These are phyloP conservation scores for Pseudococcus longispinus DNA, from an alignment of 2,888 invertebrate species.

Conservation along the genomic window DNA sequence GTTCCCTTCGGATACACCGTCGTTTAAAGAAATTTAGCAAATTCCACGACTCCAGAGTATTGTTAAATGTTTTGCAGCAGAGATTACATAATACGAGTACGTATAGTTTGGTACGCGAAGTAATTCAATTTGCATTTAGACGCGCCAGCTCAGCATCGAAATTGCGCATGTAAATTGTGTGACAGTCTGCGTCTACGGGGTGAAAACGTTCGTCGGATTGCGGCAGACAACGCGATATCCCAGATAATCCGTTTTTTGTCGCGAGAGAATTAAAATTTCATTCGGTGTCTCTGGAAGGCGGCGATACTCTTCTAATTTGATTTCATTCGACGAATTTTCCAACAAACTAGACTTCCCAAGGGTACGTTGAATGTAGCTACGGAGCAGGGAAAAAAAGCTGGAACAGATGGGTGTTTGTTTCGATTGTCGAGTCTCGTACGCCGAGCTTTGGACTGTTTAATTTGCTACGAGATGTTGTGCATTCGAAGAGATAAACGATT, in stretches of 20 bases:
- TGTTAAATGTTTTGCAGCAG: background rate
- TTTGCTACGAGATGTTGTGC: background rate
- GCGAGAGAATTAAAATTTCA: background rate
- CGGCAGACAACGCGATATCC: background rate
- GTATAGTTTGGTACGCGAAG: background rate
- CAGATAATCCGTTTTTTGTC: background rate
- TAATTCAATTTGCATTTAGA: constrained; percentile 4
- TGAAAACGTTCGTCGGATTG: background rate
- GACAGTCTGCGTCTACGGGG: background rate
- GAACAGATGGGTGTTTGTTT: background rate
- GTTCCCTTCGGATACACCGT: background rate
- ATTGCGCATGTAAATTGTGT: background rate
- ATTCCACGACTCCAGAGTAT: background rate
- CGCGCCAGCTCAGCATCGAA: background rate
- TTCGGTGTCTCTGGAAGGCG: background rate
- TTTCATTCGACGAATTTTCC: background rate
- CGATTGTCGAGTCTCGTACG: background rate
- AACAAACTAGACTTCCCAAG: background rate
- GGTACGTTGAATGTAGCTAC: background rate
- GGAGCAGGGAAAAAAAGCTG: too few species aligned
- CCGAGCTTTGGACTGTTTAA: background rate
- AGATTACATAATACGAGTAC: background rate
- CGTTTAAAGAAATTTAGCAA: background rate
- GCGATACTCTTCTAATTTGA: background rate
- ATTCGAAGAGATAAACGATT: background rate